Evolutionary conservation across 2,888 invertebrate species (phyloP).

Genomic region (Ellobium chinense): DNA sequence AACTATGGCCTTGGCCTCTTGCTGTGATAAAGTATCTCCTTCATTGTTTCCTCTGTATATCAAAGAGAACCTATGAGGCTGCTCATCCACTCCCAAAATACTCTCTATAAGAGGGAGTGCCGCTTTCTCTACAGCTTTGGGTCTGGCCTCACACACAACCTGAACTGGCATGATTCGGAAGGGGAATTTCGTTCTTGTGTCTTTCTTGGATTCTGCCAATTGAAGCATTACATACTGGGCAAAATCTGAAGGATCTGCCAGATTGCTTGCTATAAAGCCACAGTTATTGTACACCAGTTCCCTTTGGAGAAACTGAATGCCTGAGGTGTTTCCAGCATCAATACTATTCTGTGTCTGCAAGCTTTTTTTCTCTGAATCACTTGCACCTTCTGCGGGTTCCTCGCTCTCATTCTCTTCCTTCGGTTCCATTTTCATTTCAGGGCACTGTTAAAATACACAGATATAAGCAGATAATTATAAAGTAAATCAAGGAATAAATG

Average conservation of each 20-base stretch:
- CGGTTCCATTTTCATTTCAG: background rate
- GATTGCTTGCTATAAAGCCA: constrained; percentile 37
- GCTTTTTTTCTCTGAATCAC: background rate
- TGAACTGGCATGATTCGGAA: constrained; percentile 42
- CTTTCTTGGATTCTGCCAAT: background rate
- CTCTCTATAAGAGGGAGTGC: constrained; percentile 12
- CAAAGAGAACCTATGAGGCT: constrained; percentile 36
- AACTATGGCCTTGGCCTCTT: constrained; percentile 23
- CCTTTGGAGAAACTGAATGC: constrained; percentile 30
- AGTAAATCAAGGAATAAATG: too few relatives aligned
- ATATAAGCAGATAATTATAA: background rate
- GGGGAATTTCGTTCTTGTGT: constrained; percentile 17
- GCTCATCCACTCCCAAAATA: constrained; percentile 7
- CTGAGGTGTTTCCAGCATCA: background rate
- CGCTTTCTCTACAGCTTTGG: constrained; percentile 28
- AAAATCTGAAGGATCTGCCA: constrained; percentile 44
- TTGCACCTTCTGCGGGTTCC: background rate
- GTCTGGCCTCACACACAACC: constrained; percentile 24
- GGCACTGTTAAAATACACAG: constrained; percentile 24
- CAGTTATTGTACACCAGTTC: constrained; percentile 14
- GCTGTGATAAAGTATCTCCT: constrained; percentile 2
- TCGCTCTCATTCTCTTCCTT: background rate
- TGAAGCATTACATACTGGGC: constrained; percentile 26
- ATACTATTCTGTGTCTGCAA: background rate
- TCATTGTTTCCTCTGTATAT: constrained; percentile 22